Conservation (phyloP, 2,113 vertebrate genomes). For the Channa argus region DNA sequence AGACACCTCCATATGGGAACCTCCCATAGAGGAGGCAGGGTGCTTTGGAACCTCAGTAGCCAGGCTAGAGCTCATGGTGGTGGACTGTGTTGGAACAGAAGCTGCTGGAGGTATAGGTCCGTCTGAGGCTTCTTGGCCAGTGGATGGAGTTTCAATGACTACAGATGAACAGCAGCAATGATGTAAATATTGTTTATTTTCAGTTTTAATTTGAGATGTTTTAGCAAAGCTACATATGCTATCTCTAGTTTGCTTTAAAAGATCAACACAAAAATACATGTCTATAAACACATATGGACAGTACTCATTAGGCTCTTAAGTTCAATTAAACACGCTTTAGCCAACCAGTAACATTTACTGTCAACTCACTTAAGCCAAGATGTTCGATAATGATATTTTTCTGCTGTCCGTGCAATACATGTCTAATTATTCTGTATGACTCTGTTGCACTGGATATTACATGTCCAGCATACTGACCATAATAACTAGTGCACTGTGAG, state of each 20-base stretch:
- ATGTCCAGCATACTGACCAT: neutral
- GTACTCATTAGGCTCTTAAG: neutral
- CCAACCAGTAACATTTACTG: neutral
- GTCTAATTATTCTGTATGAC: neutral
- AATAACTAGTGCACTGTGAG: constrained; percentile 5
- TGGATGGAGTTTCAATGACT: constrained; percentile 84
- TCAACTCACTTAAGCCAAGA: neutral
- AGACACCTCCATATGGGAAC: constrained; percentile 51
- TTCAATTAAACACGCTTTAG: neutral
- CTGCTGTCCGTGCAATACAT: constrained; percentile 5
- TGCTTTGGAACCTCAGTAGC: constrained; percentile 24
- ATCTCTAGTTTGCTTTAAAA: neutral
- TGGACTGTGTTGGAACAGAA: constrained; percentile 46
- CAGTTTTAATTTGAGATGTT: neutral
- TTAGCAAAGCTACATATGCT: neutral
- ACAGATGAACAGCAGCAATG: constrained; percentile 68
- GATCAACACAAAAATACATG: neutral
- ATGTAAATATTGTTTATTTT: constrained; percentile 13
- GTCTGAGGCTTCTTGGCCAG: constrained; percentile 83
- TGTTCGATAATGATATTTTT: neutral
- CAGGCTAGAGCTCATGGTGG: constrained; percentile 22
- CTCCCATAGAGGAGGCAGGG: constrained; percentile 23
- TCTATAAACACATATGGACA: neutral
- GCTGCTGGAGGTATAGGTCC: constrained; percentile 73
- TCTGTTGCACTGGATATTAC: constrained; percentile 14